These are phyloP conservation scores for Thereva unica DNA, from an alignment of 2,888 invertebrate species.

Conservation along the genomic window DNA sequence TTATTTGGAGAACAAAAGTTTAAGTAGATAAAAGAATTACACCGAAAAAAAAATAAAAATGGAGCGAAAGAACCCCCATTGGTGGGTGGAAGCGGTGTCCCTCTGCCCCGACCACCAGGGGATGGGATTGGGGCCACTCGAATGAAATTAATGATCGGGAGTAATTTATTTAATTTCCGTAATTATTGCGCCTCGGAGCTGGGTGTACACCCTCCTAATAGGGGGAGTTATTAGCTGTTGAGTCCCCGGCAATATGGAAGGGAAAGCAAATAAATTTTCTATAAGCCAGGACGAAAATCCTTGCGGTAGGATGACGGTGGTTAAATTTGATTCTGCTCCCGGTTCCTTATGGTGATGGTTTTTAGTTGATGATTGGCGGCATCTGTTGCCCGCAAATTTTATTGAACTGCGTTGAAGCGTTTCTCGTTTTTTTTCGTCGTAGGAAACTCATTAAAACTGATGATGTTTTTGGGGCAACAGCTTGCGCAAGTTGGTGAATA, in stretches of 20 bases:
- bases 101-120: neutral
- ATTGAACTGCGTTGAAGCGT: too few species aligned
- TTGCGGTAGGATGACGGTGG: neutral
- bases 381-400: neutral
- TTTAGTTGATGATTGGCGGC: neutral
- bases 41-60: too few species aligned
- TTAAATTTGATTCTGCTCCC: neutral
- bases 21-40: too few species aligned
- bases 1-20: too few species aligned
- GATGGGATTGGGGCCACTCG: neutral
- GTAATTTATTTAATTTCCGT: constrained; percentile 31
- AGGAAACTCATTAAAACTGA: too few species aligned
- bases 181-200: constrained; percentile 18
- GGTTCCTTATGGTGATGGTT: neutral
- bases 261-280: too few species aligned
- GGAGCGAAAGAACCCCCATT: too few species aligned
- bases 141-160: constrained; percentile 26
- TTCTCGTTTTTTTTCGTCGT: too few species aligned
- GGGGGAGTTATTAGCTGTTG: neutral
- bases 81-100: neutral
- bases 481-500: too few species aligned
- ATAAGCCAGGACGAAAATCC: neutral
- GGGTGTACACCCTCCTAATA: constrained; percentile 1
- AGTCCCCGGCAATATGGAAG: neutral
- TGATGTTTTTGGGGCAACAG: too few species aligned